phyloP scores from a whole-genome alignment of 2,888 invertebrate genomes.

The Cephus pulcher region DNA sequence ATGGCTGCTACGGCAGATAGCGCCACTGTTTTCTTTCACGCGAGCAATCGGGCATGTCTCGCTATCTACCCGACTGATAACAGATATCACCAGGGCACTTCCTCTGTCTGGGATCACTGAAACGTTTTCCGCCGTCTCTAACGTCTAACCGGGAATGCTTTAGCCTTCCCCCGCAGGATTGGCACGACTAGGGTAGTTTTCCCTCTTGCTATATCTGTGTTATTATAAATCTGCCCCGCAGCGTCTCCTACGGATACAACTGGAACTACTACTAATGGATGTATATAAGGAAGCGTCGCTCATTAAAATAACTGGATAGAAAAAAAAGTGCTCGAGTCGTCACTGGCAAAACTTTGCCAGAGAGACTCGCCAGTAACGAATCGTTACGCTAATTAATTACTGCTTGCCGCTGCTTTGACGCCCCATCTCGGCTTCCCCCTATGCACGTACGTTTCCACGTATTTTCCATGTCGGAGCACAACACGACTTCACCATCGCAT shows the following conservation, averaged over 20 bases:
- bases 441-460: not conserved
- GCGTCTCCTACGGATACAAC: not conserved
- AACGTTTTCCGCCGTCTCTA: not conserved
- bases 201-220: not conserved
- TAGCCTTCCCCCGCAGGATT: not conserved
- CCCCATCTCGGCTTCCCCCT: not conserved
- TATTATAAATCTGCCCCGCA: not conserved
- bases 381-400: constrained; percentile 57
- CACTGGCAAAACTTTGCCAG: constrained; percentile 29
- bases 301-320: constrained; percentile 49
- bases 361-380: constrained; percentile 40
- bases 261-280: not conserved
- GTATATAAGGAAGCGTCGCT: constrained; percentile 31
- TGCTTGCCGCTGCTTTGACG: constrained; percentile 11
- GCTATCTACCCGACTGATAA: not conserved
- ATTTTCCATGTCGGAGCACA: not conserved
- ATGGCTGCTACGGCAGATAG: not conserved
- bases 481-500: not conserved
- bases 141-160: not conserved
- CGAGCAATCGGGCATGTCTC: not conserved
- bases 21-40: not conserved
- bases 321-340: constrained; percentile 29
- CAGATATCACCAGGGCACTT: not conserved
- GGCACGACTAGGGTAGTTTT: not conserved
- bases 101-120: not conserved